A percentile compares a stretch with the other conserved stretches of the same genome.
phyloP scores from a whole-genome alignment of 2,797 vertebrate species.

The Pristis pectinata region DNA sequence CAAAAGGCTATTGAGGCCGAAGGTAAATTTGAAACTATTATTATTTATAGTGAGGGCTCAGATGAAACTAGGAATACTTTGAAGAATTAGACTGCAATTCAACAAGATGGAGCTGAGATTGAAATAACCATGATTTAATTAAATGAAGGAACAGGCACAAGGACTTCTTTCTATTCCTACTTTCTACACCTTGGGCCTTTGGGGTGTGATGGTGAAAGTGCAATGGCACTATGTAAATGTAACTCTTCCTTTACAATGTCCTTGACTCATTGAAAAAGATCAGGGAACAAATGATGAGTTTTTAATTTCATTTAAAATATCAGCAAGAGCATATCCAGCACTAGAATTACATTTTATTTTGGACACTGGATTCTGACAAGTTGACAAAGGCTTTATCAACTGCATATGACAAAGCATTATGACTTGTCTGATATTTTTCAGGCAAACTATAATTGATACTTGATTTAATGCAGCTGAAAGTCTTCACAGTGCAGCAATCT shows the following conservation, averaged over 20 bases:
- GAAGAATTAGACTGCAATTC: too few species aligned
- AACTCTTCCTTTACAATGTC: not conserved
- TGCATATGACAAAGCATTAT: not conserved
- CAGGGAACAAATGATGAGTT: not conserved
- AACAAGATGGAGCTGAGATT: not conserved
- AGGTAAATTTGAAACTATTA: not conserved
- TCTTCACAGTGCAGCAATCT: not conserved
- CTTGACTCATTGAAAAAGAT: not conserved
- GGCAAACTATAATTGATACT: not conserved
- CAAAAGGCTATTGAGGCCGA: not conserved
- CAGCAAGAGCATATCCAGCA: not conserved
- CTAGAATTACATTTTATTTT: not conserved
- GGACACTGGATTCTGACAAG: not conserved
- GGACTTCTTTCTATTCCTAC: not conserved
- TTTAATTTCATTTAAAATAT: not conserved
- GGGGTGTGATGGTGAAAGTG: not conserved
- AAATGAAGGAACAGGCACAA: not conserved
- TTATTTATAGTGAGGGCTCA: not conserved
- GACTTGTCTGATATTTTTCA: not conserved
- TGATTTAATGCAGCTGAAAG: conserved; percentile 19
- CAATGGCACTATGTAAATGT: not conserved
- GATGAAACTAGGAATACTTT: too few species aligned
- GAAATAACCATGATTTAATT: not conserved
- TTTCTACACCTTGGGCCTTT: not conserved
- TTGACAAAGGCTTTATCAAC: not conserved